Percentiles rank a stretch among this genome's conserved stretches.
Conservation (phyloP, 2,797 vertebrate genomes). For the Sebastes hubbsi region DNA sequence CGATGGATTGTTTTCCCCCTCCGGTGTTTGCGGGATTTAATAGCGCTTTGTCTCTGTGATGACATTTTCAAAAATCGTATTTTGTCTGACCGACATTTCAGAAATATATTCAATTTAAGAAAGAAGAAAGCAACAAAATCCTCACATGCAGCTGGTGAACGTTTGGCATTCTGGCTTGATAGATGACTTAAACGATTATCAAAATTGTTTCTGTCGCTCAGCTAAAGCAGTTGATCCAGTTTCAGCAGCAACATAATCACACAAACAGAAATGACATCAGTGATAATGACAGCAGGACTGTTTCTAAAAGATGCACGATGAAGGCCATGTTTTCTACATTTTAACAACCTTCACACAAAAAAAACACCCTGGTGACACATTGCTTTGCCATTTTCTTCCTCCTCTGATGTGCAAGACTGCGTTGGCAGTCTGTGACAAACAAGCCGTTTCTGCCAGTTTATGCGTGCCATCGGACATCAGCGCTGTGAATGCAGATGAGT, state of each 20-base stretch:
- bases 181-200: not conserved
- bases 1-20: too few relatives aligned
- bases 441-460: slow-evolving; percentile 11
- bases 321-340: not conserved
- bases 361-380: not conserved
- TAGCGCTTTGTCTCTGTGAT: accelerated
- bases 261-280: not conserved
- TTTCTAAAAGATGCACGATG: not conserved
- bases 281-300: not conserved
- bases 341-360: not conserved
- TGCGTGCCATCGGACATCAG: slow-evolving; percentile 9
- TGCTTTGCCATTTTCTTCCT: slow-evolving; percentile 1
- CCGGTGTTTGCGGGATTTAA: too few relatives aligned
- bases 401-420: slow-evolving; percentile 13
- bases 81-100: not conserved
- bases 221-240: not conserved
- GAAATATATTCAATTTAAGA: not conserved
- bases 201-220: not conserved
- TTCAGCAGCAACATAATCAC: not conserved
- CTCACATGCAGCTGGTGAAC: not conserved
- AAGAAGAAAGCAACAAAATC: not conserved
- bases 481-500: slow-evolving; percentile 18
- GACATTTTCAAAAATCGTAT: not conserved
- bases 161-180: not conserved
- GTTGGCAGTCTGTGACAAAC: slow-evolving; percentile 30